Evolutionary conservation across 2,888 invertebrate genomes (phyloP).

Genomic region (Amblyjoppa fuscipennis): DNA sequence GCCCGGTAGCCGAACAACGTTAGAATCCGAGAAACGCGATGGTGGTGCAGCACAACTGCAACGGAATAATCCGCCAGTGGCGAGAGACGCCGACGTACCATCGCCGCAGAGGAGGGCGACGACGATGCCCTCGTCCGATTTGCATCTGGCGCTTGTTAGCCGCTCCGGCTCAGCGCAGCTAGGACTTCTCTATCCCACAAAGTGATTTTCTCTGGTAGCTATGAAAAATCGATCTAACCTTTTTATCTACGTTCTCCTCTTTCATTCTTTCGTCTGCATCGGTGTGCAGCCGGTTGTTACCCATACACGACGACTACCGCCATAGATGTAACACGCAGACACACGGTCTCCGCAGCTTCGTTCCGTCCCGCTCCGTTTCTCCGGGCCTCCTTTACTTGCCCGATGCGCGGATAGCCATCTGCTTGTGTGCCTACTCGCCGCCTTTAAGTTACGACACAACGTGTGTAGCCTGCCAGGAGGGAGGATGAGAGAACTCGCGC

Average conservation of each 20-base stretch:
- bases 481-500: conserved; percentile 19
- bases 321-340: conserved; percentile 18
- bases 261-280: conserved; percentile 21
- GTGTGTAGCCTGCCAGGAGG: conserved; percentile 23
- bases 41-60: conserved; percentile 19
- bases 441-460: conserved; percentile 77
- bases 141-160: conserved; percentile 82
- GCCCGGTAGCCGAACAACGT: background rate
- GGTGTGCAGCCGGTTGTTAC: conserved; percentile 24
- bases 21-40: conserved; percentile 31
- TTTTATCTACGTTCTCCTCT: conserved; percentile 60
- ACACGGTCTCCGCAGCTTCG: conserved; percentile 64
- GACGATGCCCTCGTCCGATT: conserved; percentile 75
- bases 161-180: conserved; percentile 61
- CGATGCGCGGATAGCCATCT: conserved; percentile 77
- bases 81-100: conserved; percentile 31
- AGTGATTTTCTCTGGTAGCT: conserved; percentile 78
- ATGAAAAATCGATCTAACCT: conserved; percentile 83
- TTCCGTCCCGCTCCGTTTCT: conserved; percentile 59
- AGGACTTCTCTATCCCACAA: conserved; percentile 63
- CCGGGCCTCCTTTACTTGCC: conserved; percentile 63
- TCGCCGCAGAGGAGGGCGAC: conserved; percentile 47
- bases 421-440: conserved; percentile 62
- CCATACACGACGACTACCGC: conserved; percentile 10
- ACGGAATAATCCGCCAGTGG: conserved; percentile 31